Conservation (phyloP, 2,113 vertebrate species). For the Percopsis transmontana region DNA sequence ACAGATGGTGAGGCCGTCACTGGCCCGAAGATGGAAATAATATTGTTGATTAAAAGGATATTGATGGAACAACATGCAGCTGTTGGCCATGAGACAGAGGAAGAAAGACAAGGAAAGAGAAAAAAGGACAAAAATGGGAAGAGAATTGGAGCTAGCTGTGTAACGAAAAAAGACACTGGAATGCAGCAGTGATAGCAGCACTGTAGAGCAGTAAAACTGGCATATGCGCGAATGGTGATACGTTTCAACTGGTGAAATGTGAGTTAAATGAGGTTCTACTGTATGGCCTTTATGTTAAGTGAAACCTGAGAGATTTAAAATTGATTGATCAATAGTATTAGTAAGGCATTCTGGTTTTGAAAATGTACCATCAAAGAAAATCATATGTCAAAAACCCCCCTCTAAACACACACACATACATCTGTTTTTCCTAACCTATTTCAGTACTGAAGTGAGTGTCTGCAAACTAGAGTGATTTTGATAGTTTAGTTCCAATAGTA, state of each 20-base stretch:
- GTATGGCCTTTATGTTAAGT: slow-evolving; percentile 18
- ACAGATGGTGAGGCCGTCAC: slow-evolving; percentile 76
- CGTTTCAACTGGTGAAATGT: slow-evolving; percentile 40
- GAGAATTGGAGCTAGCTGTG: slow-evolving; percentile 19
- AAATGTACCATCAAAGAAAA: slow-evolving; percentile 3
- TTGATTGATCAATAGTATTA: slow-evolving; percentile 42
- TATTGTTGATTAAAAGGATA: slow-evolving; percentile 78
- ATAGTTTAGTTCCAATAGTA: slow-evolving; percentile 15
- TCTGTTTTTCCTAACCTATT: slow-evolving; percentile 32
- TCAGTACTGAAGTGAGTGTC: slow-evolving; percentile 24
- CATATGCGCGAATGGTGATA: slow-evolving; percentile 27
- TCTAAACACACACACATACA: slow-evolving; percentile 34
- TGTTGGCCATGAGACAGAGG: slow-evolving; percentile 57
- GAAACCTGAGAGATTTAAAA: slow-evolving; percentile 17
- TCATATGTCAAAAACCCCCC: slow-evolving; percentile 40
- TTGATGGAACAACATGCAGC: slow-evolving; percentile 73
- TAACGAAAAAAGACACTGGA: slow-evolving; percentile 23
- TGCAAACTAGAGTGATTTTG: neutral
- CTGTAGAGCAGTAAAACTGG: slow-evolving; percentile 29
- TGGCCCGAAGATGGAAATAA: slow-evolving; percentile 73
- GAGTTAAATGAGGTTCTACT: slow-evolving; percentile 24
- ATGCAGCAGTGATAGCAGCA: slow-evolving; percentile 35
- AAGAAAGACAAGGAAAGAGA: slow-evolving; percentile 29
- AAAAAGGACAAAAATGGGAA: slow-evolving; percentile 24
- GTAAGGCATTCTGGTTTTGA: slow-evolving; percentile 41